These are phyloP conservation scores for Plectropomus leopardus DNA, from an alignment of 2,113 vertebrate species.

Conservation along the genomic window DNA sequence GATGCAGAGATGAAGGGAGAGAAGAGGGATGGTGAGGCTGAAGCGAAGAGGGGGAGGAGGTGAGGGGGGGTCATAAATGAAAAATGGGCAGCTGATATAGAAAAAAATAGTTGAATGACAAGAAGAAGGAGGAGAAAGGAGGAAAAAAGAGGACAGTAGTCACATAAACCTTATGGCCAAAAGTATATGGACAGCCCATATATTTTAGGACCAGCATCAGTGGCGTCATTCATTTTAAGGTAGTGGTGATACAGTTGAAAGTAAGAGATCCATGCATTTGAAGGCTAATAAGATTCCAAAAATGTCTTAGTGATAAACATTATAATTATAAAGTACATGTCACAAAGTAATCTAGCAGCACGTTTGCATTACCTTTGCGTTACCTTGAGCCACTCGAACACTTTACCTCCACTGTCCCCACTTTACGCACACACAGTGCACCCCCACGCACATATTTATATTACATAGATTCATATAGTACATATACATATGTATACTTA, in stretches of 20 bases:
- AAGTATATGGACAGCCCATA: not conserved
- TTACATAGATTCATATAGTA: no score
- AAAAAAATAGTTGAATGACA: conserved; percentile 23
- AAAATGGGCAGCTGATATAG: conserved; percentile 41
- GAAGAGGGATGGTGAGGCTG: conserved; percentile 21
- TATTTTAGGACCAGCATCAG: no score
- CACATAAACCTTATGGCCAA: not conserved
- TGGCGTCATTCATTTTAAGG: not conserved
- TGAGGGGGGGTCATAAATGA: conserved; percentile 7
- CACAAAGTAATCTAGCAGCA: not conserved
- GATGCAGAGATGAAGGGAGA: conserved; percentile 30
- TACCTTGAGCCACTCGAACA: no score
- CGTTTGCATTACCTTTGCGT: no score
- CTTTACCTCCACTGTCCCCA: no score
- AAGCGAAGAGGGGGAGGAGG: not conserved
- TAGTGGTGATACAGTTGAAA: not conserved
- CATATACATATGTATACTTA: no score
- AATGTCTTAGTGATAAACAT: not conserved
- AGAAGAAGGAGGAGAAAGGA: not conserved
- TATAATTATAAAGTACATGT: not conserved
- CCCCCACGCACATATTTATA: no score
- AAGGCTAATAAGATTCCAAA: not conserved
- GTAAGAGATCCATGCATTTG: not conserved
- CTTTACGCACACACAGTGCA: no score
- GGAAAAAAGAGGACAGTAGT: not conserved